phyloP scores from a whole-genome alignment of 2,797 vertebrate genomes.

The Acanthurus tractus region DNA sequence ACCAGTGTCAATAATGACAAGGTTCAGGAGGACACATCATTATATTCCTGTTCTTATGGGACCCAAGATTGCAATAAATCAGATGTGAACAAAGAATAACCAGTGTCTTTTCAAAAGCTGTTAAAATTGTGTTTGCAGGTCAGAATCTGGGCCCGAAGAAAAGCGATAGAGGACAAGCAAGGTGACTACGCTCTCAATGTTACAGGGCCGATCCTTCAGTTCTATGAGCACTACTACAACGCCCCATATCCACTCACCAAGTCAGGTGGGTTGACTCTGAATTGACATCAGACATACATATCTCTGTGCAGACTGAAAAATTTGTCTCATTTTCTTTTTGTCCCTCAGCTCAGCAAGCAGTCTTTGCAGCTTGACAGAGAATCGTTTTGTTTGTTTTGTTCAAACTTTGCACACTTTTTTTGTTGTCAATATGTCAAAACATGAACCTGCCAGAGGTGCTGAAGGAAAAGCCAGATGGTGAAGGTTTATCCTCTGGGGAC shows the following conservation, averaged over 20 bases:
- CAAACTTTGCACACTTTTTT: not conserved
- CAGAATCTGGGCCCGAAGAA: slow-evolving; percentile 91
- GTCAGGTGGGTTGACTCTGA: slow-evolving; percentile 83
- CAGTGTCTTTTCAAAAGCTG: not conserved
- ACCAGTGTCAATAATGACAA: not conserved
- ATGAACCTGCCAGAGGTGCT: not conserved
- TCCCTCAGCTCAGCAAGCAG: not conserved
- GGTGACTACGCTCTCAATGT: slow-evolving; percentile 85
- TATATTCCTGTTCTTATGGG: not conserved
- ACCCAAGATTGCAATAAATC: not conserved
- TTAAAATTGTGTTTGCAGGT: slow-evolving; percentile 80
- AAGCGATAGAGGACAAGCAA: slow-evolving; percentile 80
- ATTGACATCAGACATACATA: too few species aligned
- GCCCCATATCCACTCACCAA: slow-evolving; percentile 89
- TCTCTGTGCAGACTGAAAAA: not conserved
- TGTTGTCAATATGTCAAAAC: not conserved
- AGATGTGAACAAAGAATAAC: too few species aligned
- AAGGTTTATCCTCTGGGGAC: not conserved
- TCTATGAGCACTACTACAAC: slow-evolving; percentile 87
- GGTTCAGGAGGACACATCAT: not conserved
- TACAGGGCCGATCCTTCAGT: slow-evolving; percentile 87
- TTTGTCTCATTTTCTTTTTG: not conserved
- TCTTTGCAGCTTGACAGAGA: not conserved
- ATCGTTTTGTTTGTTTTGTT: not conserved
- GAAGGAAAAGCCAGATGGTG: not conserved